Evolutionary conservation across 2,113 vertebrate species (phyloP).

Genomic region (Oceanites oceanicus): DNA sequence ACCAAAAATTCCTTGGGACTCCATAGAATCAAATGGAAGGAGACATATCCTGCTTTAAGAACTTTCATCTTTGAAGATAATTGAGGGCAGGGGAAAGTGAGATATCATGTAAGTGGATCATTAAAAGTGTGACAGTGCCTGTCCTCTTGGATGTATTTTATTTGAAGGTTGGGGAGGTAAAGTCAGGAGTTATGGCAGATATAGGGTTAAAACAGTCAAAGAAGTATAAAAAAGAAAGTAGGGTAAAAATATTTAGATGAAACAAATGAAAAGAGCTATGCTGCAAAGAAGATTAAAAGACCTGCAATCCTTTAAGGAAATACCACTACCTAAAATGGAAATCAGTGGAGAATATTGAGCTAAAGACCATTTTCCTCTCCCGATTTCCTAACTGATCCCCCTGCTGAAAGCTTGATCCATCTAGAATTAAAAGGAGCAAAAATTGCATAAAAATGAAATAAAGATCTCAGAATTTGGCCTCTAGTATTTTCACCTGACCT

Average conservation of each 20-base stretch:
- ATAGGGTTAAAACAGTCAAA: not conserved
- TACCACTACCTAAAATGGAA: not conserved
- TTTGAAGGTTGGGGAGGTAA: not conserved
- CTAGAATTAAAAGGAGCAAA: not conserved
- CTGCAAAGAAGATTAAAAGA: not conserved
- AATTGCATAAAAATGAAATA: not conserved
- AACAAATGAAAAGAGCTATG: not conserved
- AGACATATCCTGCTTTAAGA: not conserved
- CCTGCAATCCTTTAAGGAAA: not conserved
- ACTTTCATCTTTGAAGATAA: not conserved
- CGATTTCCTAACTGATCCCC: not conserved
- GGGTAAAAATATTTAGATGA: not conserved
- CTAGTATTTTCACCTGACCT: not conserved
- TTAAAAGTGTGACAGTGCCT: not conserved
- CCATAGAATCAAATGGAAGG: not conserved
- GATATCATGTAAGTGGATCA: not conserved
- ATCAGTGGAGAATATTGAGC: not conserved
- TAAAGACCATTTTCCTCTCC: not conserved
- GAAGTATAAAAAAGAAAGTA: not conserved
- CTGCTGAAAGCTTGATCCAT: not conserved
- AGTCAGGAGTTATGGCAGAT: not conserved
- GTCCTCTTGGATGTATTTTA: not conserved
- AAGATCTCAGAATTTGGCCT: not conserved
- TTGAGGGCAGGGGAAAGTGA: not conserved
- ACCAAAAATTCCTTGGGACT: not conserved